Evolutionary conservation across 2,113 vertebrate species (phyloP).

Genomic region (Sialia sialis): DNA sequence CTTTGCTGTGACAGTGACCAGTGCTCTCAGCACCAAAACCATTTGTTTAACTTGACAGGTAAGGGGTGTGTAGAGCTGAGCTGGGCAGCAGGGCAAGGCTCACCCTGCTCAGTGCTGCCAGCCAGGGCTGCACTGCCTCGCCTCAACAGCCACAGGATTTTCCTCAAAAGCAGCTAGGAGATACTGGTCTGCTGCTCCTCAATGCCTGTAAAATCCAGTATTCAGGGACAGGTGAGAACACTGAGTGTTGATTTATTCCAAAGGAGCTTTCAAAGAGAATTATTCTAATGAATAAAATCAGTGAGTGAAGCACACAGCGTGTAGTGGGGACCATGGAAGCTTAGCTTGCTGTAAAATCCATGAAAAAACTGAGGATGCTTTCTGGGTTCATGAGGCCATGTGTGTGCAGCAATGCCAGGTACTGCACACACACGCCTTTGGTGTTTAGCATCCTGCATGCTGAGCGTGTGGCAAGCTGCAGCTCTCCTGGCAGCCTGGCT

Average conservation of each 20-base stretch:
- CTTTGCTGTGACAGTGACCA: neutral
- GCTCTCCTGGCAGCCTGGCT: neutral
- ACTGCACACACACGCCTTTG: neutral
- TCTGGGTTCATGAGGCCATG: neutral
- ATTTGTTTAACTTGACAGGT: neutral
- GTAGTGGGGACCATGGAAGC: neutral
- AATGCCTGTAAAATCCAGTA: neutral
- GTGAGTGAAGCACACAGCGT: accelerated
- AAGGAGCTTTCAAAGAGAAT: neutral
- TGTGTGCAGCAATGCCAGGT: accelerated
- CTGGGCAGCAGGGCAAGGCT: neutral
- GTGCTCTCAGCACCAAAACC: neutral
- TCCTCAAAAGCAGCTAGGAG: neutral
- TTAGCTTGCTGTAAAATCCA: neutral
- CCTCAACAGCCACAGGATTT: neutral
- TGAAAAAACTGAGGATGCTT: neutral
- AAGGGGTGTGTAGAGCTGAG: neutral
- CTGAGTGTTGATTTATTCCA: neutral
- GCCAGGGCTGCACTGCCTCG: neutral
- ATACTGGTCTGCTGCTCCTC: neutral
- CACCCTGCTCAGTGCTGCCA: accelerated
- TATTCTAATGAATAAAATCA: neutral
- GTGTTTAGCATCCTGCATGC: neutral
- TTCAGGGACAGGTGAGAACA: neutral
- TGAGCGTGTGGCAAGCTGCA: neutral